These are phyloP conservation scores for Gonioctena quinquepunctata DNA, from an alignment of 1,140 invertebrate species.

Conservation along the genomic window DNA sequence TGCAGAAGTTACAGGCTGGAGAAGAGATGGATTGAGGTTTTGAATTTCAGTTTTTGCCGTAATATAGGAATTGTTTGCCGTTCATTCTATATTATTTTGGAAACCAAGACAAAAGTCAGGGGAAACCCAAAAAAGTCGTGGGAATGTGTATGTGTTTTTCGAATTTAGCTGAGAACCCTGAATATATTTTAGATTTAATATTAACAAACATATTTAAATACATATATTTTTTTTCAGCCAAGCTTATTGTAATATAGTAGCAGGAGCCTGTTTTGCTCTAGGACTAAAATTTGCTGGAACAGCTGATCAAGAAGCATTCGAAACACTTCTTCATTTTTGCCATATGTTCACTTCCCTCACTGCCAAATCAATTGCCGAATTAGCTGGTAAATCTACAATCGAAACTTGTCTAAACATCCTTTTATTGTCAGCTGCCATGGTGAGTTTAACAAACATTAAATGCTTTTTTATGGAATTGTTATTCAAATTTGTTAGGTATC, in stretches of 20 bases:
- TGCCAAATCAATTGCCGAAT: slow-evolving; percentile 75
- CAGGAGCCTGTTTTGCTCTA: slow-evolving; percentile 92
- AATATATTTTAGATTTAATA: neutral
- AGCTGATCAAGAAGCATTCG: slow-evolving; percentile 79
- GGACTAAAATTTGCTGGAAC: slow-evolving; percentile 93
- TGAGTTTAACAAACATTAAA: slow-evolving; percentile 54
- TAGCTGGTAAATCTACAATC: slow-evolving; percentile 86
- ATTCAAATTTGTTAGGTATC: no score
- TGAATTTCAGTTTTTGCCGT: no score
- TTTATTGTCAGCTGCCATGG: slow-evolving; percentile 79
- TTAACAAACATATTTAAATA: slow-evolving; percentile 1
- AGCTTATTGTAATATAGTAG: slow-evolving; percentile 94
- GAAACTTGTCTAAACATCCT: slow-evolving; percentile 88
- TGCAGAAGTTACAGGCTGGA: no score
- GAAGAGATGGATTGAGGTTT: no score
- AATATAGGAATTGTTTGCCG: no score
- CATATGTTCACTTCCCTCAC: slow-evolving; percentile 68
- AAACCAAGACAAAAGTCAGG: no score
- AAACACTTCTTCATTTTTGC: slow-evolving; percentile 71
- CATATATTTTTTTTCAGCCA: slow-evolving; percentile 70
- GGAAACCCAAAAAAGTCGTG: no score
- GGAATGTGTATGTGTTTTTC: no score
- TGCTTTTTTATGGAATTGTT: no score
- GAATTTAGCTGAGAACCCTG: neutral
- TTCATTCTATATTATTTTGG: no score